These are phyloP conservation scores for Chlorodrepanis virens DNA, from an alignment of 2,113 vertebrate genomes.

Conservation along the genomic window DNA sequence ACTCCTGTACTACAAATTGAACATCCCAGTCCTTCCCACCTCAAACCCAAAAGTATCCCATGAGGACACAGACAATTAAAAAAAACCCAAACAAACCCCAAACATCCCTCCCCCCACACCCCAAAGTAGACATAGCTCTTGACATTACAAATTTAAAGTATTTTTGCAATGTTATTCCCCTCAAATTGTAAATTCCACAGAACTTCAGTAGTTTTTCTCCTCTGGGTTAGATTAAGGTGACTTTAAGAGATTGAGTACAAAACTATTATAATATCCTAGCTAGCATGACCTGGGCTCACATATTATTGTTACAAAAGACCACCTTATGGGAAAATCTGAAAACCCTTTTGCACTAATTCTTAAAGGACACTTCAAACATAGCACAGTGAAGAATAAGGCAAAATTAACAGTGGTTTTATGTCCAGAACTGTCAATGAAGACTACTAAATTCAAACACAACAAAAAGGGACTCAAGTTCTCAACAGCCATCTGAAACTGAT, in stretches of 20 bases:
- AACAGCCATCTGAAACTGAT: background rate
- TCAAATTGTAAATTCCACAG: background rate
- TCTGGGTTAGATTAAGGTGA: background rate
- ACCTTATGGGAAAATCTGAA: background rate
- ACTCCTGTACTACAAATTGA: background rate
- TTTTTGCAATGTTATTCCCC: background rate
- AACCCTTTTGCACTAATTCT: background rate
- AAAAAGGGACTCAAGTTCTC: background rate
- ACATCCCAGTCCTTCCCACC: background rate
- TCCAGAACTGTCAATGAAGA: background rate
- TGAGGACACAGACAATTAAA: background rate
- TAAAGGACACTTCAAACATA: background rate
- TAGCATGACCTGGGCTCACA: background rate
- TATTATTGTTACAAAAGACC: background rate
- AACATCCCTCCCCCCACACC: rapidly evolving
- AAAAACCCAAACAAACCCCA: background rate
- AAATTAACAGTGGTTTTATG: background rate
- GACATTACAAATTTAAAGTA: background rate
- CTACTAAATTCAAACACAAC: background rate
- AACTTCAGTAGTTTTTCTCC: background rate
- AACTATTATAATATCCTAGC: background rate
- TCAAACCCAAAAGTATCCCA: background rate
- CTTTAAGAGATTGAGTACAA: background rate
- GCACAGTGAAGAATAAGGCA: background rate
- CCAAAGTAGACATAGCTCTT: background rate